phyloP scores from a whole-genome alignment of 2,888 invertebrate species.

The Caenorhabditis afra region DNA sequence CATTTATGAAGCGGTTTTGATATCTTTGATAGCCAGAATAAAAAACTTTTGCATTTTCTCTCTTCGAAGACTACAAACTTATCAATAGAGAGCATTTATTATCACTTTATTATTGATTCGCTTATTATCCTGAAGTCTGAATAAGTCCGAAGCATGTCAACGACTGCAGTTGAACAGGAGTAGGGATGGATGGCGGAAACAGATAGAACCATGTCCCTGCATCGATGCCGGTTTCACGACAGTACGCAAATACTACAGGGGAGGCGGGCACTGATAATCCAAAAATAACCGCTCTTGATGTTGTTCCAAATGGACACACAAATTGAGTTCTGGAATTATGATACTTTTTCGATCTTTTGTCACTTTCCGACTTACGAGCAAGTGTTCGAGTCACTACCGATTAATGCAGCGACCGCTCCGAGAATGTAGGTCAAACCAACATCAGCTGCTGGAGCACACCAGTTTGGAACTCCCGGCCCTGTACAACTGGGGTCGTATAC shows the following conservation, averaged over 20 bases:
- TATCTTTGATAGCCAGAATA: no score
- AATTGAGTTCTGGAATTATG: slow-evolving; percentile 16
- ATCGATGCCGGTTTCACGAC: slow-evolving; percentile 19
- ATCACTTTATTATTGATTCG: no score
- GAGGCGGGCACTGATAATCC: not conserved
- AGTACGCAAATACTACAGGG: slow-evolving; percentile 11
- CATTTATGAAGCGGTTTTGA: no score
- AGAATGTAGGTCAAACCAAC: slow-evolving; percentile 17
- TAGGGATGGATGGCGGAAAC: slow-evolving; percentile 11
- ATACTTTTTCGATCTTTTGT: not conserved
- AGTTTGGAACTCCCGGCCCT: not conserved
- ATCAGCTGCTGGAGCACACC: slow-evolving; percentile 11
- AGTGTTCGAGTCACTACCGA: slow-evolving; percentile 6
- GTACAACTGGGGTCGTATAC: slow-evolving; percentile 12
- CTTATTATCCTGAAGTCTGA: not conserved
- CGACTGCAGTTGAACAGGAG: slow-evolving; percentile 11
- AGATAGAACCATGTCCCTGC: slow-evolving; percentile 38
- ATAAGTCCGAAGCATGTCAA: slow-evolving; percentile 9
- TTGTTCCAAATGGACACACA: slow-evolving; percentile 29
- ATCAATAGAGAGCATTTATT: no score
- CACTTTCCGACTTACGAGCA: slow-evolving; percentile 28
- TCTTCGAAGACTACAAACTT: no score
- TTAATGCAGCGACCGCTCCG: slow-evolving; percentile 2
- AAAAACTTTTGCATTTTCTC: no score
- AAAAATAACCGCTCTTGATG: not conserved